Evolutionary conservation across 2,113 vertebrate species (phyloP), one percentile per base, ranked within the genome.

Genomic region (Tapirus terrestris): DNA sequence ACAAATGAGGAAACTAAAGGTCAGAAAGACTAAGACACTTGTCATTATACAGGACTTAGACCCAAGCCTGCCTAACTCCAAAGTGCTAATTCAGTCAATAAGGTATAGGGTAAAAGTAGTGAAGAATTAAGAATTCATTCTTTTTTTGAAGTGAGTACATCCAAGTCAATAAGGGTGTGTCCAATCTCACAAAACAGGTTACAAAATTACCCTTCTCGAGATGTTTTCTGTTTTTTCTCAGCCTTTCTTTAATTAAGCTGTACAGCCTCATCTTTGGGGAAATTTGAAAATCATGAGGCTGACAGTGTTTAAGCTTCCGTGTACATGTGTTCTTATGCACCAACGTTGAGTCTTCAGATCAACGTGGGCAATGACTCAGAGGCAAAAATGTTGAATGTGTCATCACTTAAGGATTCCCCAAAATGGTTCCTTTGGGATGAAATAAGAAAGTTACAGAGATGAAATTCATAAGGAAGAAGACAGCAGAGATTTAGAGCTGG

Each of bases 201-300:
- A 88, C 1, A n/a, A 53, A 85, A 67, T 45, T 61, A 43, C 23
- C 45, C 20, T 29, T 93, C 88, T 93, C 3, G 13, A 82, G 48
- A 70, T 51, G 65, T 51, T 89, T 82, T 45, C 13, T 29, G 12
- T 27, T 39, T 90, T 45, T 25, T 14, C 73, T 58, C 25, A 6
- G 33, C 21, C 61, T 96, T 87, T 56, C 27, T 90, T 95, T 91
- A 70, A 87, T 68, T 45, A 94, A 93, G 65, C 31, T 67, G 8
- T 77, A 29, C 3, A 87, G 60, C 12, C 86, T 94, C 82, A 43
- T 18, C 21, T 96, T 84, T n/a, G 1, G 0, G 0, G 45, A 93
- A 72, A 83, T 36, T 31, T 0, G 0, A 77, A 94, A 96, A 75
- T 25, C 0, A 6, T 75, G 36, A n/a, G 5, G 89, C 58, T 91